A percentile compares a stretch with the other conserved stretches of the same genome.
phyloP scores from a whole-genome alignment of 37 sponge, comb jelly and placozoan species.

The Theonella swinhoei region DNA sequence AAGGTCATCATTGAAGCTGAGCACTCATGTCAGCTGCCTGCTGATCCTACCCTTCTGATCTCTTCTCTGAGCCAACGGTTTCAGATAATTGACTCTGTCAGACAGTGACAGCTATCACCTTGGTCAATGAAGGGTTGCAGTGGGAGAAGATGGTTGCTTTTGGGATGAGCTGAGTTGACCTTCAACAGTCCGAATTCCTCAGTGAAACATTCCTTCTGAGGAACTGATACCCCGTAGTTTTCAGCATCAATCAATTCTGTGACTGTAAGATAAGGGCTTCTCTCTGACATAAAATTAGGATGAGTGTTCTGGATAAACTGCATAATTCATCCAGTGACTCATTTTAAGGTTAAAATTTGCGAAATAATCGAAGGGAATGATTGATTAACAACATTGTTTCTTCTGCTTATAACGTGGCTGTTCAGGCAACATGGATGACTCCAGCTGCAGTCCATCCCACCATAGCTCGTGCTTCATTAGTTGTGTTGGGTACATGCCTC shows the following conservation, averaged over 20 bases:
- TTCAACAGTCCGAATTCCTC: conserved; percentile 8
- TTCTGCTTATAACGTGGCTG: neutral
- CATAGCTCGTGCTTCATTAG: conserved; percentile 23
- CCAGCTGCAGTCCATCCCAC: conserved; percentile 26
- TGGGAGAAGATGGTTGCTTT: conserved; percentile 29
- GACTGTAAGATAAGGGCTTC: conserved; percentile 5
- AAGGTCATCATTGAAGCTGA: no score
- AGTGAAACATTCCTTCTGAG: conserved; percentile 32
- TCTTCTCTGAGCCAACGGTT: no score
- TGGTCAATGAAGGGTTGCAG: conserved; percentile 26
- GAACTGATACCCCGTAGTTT: conserved; percentile 21
- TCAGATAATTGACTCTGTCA: no score
- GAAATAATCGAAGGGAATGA: conserved; percentile 21
- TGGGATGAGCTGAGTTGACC: conserved; percentile 14
- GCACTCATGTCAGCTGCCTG: no score
- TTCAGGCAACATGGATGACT: neutral
- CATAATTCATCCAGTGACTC: conserved; percentile 33
- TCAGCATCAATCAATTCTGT: conserved; percentile 19
- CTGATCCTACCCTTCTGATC: no score
- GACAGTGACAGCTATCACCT: no score
- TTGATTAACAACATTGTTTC: conserved; percentile 26
- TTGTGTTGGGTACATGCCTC: conserved; percentile 28
- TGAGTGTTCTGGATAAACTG: conserved; percentile 25
- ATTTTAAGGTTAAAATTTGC: conserved; percentile 30
- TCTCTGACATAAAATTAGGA: neutral